Conservation (phyloP, 2,797 vertebrate genomes). For the Gephyroberyx darwinii region DNA sequence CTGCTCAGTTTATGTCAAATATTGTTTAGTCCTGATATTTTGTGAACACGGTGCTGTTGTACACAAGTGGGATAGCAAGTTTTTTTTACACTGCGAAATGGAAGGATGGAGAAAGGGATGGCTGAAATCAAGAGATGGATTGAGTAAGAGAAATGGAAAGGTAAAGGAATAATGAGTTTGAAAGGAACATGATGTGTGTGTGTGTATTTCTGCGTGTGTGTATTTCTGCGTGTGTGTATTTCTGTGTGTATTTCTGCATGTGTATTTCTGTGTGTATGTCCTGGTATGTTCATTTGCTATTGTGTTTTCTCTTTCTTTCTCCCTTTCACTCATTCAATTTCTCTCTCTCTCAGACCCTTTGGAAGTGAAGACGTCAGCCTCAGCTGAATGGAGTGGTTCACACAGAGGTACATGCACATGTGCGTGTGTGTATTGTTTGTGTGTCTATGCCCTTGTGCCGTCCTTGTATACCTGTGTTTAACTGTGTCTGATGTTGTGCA, state of each 20-base stretch:
- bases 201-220: slow-evolving; percentile 12
- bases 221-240: not conserved
- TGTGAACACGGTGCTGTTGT: not conserved
- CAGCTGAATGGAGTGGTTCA: slow-evolving; percentile 78
- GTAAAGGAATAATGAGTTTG: not conserved
- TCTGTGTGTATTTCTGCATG: too few relatives aligned
- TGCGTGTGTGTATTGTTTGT: not conserved
- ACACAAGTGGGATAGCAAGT: not conserved
- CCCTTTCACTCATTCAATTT: slow-evolving; percentile 3
- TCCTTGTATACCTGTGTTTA: not conserved
- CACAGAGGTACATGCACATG: slow-evolving; percentile 63
- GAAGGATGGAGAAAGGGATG: not conserved
- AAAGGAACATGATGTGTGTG: not conserved
- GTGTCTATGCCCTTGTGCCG: not conserved
- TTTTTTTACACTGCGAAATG: slow-evolving; percentile 4
- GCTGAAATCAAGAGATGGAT: not conserved
- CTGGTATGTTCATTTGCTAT: not conserved
- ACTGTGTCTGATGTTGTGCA: not conserved
- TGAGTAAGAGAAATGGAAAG: not conserved
- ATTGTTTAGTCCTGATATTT: not conserved
- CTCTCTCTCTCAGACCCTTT: slow-evolving; percentile 65
- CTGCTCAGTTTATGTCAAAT: not conserved
- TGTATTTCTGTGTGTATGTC: not conserved
- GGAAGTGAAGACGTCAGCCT: slow-evolving; percentile 61
- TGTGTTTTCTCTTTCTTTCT: not conserved